Evolutionary conservation across 2,113 vertebrate species (phyloP), one percentile per base, ranked within the genome.

Genomic region (Charina bottae): DNA sequence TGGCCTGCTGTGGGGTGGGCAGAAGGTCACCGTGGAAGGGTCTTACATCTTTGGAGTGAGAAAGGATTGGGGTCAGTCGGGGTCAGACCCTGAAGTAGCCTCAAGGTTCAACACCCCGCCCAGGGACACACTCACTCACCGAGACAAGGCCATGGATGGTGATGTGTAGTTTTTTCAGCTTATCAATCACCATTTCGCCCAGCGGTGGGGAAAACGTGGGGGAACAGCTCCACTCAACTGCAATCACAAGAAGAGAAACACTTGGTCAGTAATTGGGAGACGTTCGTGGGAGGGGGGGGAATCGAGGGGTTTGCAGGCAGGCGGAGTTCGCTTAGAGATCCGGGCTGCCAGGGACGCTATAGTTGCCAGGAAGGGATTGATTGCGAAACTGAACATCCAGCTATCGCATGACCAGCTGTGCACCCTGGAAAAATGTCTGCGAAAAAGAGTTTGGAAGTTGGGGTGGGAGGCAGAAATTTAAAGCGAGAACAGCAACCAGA

Each of bases 171-270:
- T 96, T 95, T 89, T 96, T 98, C 93, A 98, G 95, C 94, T 98
- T 98, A 89, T 98, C 98, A 0, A 99, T 96, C 88, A 98, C 46
- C 0, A 96, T 96, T 95, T 99, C 98, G 8, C 98, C 98, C 89
- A 98, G 92, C 4, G 95, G 88, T 0, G 98, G 97, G 1, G 92
- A 97, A 96, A 98, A 97, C 13, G 97, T 98, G 0, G 98, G 97
- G 23, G 95, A 96, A 24, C 91, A 94, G 96, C 99, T 99, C 99
- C 99, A 99, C 88, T 98, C 97, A 96, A 99, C 99, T 99, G 97
- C 28, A 97, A 90, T 21, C 37, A 95, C 90, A 95, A 91, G 89
- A 97, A 87, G 55, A 96, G 49, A 3, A 55, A 33, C 53, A 68
- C 91, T 89, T 49, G 0, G 55, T 83, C 0, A 0, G 54, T 86